Evolutionary conservation across 2,888 invertebrate genomes (phyloP).

Genomic region (Caradrina kadenii): DNA sequence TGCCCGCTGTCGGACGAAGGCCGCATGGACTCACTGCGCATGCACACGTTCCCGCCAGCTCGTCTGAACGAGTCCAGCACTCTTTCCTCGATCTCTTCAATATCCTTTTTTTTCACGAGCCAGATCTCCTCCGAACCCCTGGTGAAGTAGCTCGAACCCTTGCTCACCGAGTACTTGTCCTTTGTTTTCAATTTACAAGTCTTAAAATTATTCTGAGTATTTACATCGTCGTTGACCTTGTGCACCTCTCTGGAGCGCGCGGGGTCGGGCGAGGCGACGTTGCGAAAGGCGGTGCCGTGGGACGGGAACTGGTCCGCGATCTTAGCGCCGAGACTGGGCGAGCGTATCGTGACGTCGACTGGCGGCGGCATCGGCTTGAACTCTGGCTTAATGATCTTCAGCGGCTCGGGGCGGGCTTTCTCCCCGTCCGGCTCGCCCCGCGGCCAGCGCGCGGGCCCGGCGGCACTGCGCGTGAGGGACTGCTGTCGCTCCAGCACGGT

Average conservation of each 20-base stretch:
- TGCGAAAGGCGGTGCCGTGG: constrained; percentile 87
- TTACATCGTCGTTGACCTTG: constrained; percentile 78
- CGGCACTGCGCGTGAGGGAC: constrained; percentile 67
- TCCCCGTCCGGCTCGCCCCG: constrained; percentile 75
- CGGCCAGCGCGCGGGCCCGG: constrained; percentile 76
- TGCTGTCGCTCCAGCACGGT: constrained; percentile 72
- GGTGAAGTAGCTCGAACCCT: constrained; percentile 87
- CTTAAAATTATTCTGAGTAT: constrained; percentile 81
- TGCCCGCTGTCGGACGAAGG: constrained; percentile 80
- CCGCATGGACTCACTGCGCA: constrained; percentile 63
- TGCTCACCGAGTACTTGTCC: constrained; percentile 84
- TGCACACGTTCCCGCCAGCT: constrained; percentile 79
- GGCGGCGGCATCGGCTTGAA: constrained; percentile 85
- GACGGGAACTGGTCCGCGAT: constrained; percentile 86
- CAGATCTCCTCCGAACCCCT: constrained; percentile 88
- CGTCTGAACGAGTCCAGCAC: constrained; percentile 86
- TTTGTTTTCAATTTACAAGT: constrained; percentile 83
- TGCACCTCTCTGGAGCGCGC: constrained; percentile 68
- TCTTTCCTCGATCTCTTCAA: constrained; percentile 87
- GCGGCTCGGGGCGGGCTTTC: constrained; percentile 81
- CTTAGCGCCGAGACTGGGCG: constrained; percentile 85
- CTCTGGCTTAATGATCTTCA: constrained; percentile 86
- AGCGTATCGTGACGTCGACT: constrained; percentile 84
- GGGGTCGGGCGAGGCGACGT: constrained; percentile 83
- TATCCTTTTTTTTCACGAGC: constrained; percentile 89